Percentiles rank a stretch among this genome's conserved stretches.
Conservation (phyloP, 1,140 invertebrate species). For the Saccostrea echinata region DNA sequence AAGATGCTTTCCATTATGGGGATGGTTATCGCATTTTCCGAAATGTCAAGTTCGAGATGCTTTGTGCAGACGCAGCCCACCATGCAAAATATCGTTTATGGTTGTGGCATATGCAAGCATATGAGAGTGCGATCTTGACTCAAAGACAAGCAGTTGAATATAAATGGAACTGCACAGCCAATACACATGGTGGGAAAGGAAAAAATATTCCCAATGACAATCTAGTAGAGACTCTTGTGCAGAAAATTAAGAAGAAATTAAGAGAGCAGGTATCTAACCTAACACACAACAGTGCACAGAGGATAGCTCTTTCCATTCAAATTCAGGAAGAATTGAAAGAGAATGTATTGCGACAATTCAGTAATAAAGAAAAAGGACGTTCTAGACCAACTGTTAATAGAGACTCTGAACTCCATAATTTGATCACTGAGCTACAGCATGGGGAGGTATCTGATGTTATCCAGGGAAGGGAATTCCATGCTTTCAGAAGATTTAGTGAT, state of each 20-base stretch:
- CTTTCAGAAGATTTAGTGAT: constrained; percentile 21
- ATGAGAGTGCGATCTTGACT: neutral
- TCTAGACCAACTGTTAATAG: neutral
- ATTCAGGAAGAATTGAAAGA: constrained; percentile 42
- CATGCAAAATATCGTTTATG: constrained; percentile 44
- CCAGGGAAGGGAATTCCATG: too few relatives aligned
- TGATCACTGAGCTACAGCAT: constrained; percentile 15
- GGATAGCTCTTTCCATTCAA: constrained; percentile 17
- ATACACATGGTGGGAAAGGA: constrained; percentile 28
- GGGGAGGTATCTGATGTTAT: constrained; percentile 3
- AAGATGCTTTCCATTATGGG: constrained; percentile 48
- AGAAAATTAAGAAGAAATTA: constrained; percentile 38
- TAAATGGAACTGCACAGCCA: constrained; percentile 42
- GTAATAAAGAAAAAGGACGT: neutral
- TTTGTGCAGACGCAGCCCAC: constrained; percentile 21
- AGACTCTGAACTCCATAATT: constrained; percentile 1
- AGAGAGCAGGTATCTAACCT: constrained; percentile 38
- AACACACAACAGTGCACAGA: constrained; percentile 10
- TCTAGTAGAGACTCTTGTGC: constrained; percentile 37
- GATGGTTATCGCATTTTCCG: constrained; percentile 46
- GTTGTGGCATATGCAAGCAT: constrained; percentile 25
- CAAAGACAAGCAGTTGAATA: constrained; percentile 20
- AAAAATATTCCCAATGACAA: constrained; percentile 50
- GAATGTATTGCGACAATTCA: neutral
- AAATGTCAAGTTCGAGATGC: constrained; percentile 13